Base-by-base conservation (phyloP, 2,888 invertebrate genomes). In the Saturnia japonica region DNA sequence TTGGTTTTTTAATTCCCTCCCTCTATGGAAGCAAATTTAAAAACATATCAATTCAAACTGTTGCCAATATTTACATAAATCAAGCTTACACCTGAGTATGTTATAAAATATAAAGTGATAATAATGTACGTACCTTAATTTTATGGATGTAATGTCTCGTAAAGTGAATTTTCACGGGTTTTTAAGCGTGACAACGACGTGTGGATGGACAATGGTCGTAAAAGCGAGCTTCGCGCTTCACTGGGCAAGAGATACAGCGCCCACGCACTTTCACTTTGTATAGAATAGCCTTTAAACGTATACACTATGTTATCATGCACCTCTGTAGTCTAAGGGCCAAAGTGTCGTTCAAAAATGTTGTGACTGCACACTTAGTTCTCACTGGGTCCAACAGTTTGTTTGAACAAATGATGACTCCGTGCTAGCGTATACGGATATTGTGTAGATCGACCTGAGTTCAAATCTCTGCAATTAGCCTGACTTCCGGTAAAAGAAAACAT, bases 241-340 rank as follows among this genome's bases (percentile, higher is more conserved):
- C 60, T 77, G 75, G 51, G 57, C 76, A 72, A 71, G 74, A 57
- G 71, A 68, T 69, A 68, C 68, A 42, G 54, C 78, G 68, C 79
- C 78, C 77, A 82, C 78, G 76, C 74, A 67, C n/a, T n/a, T 28
- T 72, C 47, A 16, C 25, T 42, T 42, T 64, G 40, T 76, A 68
- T 75, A 74, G 70, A 77, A 62, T 54, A 28, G 14, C 57, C 34
- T 71, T 14, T 57, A 70, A 51, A 64, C 40, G 7, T 45, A 9
- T 22, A 54, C 1, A 22, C 34, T 34, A 34, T 34, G 3, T 34
- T 34, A 34, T 34, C 3, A 34, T 34, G 34, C 34, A 34, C 6
- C 34, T 34, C 34, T 2, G 6, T 34, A 34, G 34, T 6, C 34
- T 34, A 34, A 34, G 6, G 34, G 34, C 6, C 34, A 34, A 34